Base-by-base conservation (phyloP, 2,888 invertebrate species). In the Criorhina ranunculi region DNA sequence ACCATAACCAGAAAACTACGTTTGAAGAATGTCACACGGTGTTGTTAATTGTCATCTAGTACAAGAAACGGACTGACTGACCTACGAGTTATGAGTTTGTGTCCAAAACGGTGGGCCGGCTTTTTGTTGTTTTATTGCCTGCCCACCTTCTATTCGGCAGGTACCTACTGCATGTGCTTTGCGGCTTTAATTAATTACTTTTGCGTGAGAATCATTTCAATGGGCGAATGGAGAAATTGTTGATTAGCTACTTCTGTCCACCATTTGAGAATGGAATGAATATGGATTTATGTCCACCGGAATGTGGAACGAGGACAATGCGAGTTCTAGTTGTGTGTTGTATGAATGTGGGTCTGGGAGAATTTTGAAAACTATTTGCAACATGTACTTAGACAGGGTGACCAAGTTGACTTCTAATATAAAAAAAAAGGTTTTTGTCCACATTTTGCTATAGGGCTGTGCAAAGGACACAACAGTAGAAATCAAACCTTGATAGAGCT, bases 151-250 rank as follows among this genome's bases (percentile, higher is more conserved):
- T 24, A 24, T 24, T 24, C 24, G 24, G 24, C 4, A 40, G 12
- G 33, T 5, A n/a, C 24, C 24, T 4, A 24, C 24, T n/a, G n/a
- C 24, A 24, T 37, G 57, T 57, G 49, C 6, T 49, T 9, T 42
- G 53, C 15, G n/a, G 7, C 24, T 40, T n/a, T 35, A 55, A 42
- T 51, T 76, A 76, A 69, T 76, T 29, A 57, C 62, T 35, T 35
- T 24, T 81, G 40, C 76, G 81, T 76, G 81, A 76, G 69, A 62
- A 55, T 31, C 15, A 57, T 81, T 60, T 35, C 11, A 69, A 69
- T 57, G 44, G n/a, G 46, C 24, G 49, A 51, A 29, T 59, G 11
- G 66, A 37, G 42, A 57, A 49, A 53, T n/a, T 24, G 24, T 12
- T 29, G 5, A 19, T 44, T 24, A 40, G 29, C 15, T 46, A 49